A percentile compares a stretch with the other conserved stretches of the same genome.
Conservation (phyloP, 2,888 invertebrate species). For the Ennomos fuscantarius region DNA sequence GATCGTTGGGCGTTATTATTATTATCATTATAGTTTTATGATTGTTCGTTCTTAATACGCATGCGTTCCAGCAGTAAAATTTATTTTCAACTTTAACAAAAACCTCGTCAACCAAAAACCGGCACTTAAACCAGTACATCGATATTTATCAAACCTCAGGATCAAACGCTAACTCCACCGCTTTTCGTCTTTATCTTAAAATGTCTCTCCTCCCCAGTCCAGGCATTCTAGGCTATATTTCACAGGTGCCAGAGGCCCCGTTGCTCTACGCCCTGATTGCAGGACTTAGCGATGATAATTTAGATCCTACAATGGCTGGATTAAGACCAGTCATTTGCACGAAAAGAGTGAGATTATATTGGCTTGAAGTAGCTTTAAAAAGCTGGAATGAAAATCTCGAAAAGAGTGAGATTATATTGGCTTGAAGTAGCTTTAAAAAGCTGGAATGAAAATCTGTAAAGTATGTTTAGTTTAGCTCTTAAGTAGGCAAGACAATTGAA, state of each 20-base stretch:
- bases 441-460: slow-evolving; percentile 6
- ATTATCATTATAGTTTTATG: too few relatives aligned
- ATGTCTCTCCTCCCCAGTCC: slow-evolving; percentile 29
- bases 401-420: slow-evolving; percentile 23
- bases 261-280: slow-evolving; percentile 55
- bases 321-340: slow-evolving; percentile 46
- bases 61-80: too few relatives aligned
- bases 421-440: slow-evolving; percentile 4
- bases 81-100: too few relatives aligned
- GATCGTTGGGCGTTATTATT: too few relatives aligned
- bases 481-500: too few relatives aligned
- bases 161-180: too few relatives aligned
- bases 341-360: slow-evolving; percentile 23
- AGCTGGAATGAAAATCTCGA: background rate
- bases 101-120: too few relatives aligned
- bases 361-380: slow-evolving; percentile 8
- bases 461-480: background rate
- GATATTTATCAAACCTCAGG: too few relatives aligned
- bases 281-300: slow-evolving; percentile 61
- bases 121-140: too few relatives aligned
- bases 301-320: slow-evolving; percentile 57
- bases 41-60: too few relatives aligned
- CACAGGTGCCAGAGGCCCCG: slow-evolving; percentile 49
- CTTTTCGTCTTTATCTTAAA: background rate
- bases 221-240: slow-evolving; percentile 53